phyloP scores from a whole-genome alignment of 2,113 vertebrate species.

The Lipophrys pholis region DNA sequence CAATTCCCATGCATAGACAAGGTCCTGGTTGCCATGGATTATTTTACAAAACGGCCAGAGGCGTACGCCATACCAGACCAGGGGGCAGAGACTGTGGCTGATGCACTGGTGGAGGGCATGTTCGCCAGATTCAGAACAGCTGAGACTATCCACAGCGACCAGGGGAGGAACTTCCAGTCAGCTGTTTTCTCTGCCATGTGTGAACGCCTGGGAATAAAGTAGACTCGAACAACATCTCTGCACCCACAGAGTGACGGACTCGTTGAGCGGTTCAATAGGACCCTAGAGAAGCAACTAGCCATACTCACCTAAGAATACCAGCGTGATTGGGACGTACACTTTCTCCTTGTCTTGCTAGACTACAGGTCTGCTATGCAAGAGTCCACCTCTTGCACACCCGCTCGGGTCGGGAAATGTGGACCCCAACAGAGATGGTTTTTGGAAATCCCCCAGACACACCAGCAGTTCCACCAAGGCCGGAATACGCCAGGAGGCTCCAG shows the following conservation, averaged over 20 bases:
- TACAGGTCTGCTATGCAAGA: too few relatives aligned
- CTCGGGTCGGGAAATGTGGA: background rate
- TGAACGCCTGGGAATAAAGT: background rate
- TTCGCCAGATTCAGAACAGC: background rate
- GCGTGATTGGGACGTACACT: background rate
- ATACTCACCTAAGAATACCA: background rate
- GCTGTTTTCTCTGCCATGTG: background rate
- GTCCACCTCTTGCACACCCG: background rate
- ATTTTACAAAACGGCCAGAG: constrained; percentile 10
- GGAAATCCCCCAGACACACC: background rate
- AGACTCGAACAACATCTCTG: background rate
- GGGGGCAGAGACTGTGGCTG: background rate
- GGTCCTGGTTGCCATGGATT: constrained; percentile 1
- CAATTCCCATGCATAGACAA: background rate
- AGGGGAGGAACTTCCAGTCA: background rate
- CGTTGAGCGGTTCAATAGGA: background rate
- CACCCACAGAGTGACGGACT: background rate
- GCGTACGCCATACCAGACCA: too few relatives aligned
- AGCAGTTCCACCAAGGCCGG: background rate
- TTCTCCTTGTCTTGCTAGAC: background rate
- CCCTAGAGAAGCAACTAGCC: background rate
- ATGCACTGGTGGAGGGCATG: background rate
- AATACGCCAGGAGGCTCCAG: constrained; percentile 1
- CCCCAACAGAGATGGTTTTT: background rate
- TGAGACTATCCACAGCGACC: too few relatives aligned